These are phyloP conservation scores for zebrafish (Danio rerio) DNA, from an alignment of 2,113 vertebrate species.

Conservation along the genomic window GRCz12tu NC_133195.1:30442001-30442500, in stretches of 20 bases:
- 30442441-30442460: too few relatives aligned
- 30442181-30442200: background rate
- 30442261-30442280: background rate
- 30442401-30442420: background rate
- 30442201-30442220: too few relatives aligned
- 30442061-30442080: background rate
- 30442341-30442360: background rate
- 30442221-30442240: background rate
- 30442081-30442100: too few relatives aligned
- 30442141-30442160: background rate
- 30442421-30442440: too few relatives aligned
- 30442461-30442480: background rate
- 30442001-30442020: slow-evolving; percentile 22
- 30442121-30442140: too few relatives aligned
- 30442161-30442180: too few relatives aligned
- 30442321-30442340: background rate
- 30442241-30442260: background rate
- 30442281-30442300: background rate
- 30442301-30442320: background rate
- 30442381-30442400: background rate
- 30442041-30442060: background rate
- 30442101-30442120: too few relatives aligned
- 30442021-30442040: background rate
- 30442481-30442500: background rate
- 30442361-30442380: background rate